Evolutionary conservation across 2,797 vertebrate genomes (phyloP).

Genomic region (Malurus leucopterus): DNA sequence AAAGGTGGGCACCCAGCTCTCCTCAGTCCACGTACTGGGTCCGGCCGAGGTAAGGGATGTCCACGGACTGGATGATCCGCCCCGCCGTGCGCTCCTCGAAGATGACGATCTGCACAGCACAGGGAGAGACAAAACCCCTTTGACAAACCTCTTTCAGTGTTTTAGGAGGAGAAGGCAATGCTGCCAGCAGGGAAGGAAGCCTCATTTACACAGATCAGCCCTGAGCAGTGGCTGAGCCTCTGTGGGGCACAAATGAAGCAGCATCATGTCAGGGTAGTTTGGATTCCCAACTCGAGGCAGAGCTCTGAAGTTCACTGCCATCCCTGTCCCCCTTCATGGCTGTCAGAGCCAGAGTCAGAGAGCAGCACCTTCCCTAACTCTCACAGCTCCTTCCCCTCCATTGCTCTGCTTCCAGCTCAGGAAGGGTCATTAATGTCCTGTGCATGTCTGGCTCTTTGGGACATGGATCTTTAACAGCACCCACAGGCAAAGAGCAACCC

Average conservation of each 20-base stretch:
- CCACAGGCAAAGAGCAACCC: neutral
- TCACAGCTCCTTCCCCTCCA: neutral
- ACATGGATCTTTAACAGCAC: neutral
- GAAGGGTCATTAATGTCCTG: neutral
- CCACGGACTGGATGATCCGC: constrained; percentile 80
- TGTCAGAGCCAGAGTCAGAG: neutral
- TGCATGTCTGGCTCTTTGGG: rapidly evolving
- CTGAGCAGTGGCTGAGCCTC: neutral
- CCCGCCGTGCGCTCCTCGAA: constrained; percentile 88
- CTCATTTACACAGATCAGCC: neutral
- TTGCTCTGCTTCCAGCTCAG: neutral
- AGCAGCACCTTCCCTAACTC: neutral
- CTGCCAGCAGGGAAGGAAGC: neutral
- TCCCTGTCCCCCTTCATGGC: neutral
- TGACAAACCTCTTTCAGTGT: neutral
- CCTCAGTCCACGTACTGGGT: constrained; percentile 81
- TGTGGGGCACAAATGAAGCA: neutral
- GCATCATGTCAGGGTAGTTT: neutral
- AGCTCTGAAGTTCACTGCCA: neutral
- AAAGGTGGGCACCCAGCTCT: neutral
- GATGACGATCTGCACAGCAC: constrained; percentile 78
- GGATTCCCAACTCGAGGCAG: neutral
- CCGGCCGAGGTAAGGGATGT: constrained; percentile 84
- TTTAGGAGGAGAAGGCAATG: neutral
- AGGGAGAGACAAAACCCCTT: neutral